Evolutionary conservation across 2,797 vertebrate genomes (phyloP), one percentile per base, ranked within the genome.

Genomic region (Takifugu rubripes): DNA sequence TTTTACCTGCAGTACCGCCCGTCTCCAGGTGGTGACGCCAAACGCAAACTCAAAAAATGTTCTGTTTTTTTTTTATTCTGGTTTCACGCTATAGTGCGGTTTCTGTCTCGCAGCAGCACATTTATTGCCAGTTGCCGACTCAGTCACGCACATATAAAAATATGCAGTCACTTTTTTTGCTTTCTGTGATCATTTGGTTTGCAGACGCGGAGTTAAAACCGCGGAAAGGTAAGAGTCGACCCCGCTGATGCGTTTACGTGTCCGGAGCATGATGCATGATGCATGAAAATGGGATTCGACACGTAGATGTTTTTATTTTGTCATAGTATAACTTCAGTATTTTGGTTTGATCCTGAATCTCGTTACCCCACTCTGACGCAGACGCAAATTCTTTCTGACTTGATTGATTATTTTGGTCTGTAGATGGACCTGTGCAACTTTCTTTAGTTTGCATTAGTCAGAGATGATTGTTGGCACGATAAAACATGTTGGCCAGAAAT

Each of bases 21-120:
- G n/a, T 73, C 33, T 71, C 88, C 90, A 78, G 77, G 76, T 77
- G 88, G 86, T 33, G 90, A 90, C 89, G 89, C 84, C 74, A 83
- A 25, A 69, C 68, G 70, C 82, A 51, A 79, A 75, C 57, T 12
- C 43, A 21, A 47, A 54, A 64, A 62, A 67, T 60, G n/a, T 29
- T 52, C 25, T 1, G 17, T 4, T 65, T 59, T 59, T 65, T 59
- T 59, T 47, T 10, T 33, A 21, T 48, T 29, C 55, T 49, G 59
- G 70, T 66, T 75, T 80, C 77, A 56, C 79, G 65, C 72, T 78
- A 63, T 77, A 77, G 74, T 74, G 76, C 60, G 67, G 79, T 75
- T 77, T 83, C 44, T 70, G 65, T 65, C 69, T 66, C 47, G 68
- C 75, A 77, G 74, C 78, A 79, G 72, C 74, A 72, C 64, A 68